Percentiles rank a stretch among this genome's conserved stretches.
Evolutionary conservation across 2,888 invertebrate genomes (phyloP).

Genomic region (Tuta absoluta): DNA sequence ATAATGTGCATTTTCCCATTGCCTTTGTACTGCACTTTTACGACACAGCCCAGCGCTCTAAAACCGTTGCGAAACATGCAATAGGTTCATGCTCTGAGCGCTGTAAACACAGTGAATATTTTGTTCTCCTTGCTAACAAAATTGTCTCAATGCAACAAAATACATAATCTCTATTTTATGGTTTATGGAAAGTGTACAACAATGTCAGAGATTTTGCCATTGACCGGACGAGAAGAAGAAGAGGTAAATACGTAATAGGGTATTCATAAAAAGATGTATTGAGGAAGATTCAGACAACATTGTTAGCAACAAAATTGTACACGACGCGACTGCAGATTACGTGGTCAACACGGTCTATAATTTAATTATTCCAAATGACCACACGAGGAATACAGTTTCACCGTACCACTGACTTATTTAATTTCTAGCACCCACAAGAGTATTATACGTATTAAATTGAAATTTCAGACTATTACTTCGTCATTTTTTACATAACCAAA

Average conservation of each 20-base stretch:
- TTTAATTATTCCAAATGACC: background rate
- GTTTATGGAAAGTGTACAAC: background rate
- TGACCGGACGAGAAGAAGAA: no score
- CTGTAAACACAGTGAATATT: background rate
- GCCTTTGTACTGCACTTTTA: no score
- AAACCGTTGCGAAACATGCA: background rate
- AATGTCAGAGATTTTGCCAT: no score
- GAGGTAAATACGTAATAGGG: background rate
- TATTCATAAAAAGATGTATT: background rate
- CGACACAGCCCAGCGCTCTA: no score
- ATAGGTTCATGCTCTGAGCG: conserved; percentile 7
- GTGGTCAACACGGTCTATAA: background rate
- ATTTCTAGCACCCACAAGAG: background rate
- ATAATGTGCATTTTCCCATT: no score
- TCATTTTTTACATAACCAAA: conserved; percentile 19
- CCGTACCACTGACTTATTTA: conserved; percentile 17
- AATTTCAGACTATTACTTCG: background rate
- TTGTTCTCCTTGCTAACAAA: background rate
- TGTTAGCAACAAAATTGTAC: background rate
- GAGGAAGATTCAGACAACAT: background rate
- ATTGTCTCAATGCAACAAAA: background rate
- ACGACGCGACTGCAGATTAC: background rate
- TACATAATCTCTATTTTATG: background rate
- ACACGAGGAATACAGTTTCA: background rate
- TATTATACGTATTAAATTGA: background rate